These are phyloP conservation scores for Aphidius gifuensis DNA, from an alignment of 1,140 invertebrate genomes.

Conservation along the genomic window DNA sequence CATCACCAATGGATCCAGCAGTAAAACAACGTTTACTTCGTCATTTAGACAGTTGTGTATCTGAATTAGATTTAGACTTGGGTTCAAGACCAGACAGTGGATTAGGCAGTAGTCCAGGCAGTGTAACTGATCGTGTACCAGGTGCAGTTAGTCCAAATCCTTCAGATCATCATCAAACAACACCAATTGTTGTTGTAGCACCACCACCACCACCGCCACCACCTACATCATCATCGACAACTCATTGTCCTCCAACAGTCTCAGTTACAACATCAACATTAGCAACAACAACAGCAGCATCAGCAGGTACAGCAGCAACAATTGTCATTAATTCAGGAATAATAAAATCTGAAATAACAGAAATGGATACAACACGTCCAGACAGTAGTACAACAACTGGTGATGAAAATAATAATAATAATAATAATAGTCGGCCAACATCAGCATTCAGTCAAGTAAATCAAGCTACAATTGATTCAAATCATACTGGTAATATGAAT, in stretches of 20 bases:
- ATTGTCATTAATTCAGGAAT: slow-evolving; percentile 34
- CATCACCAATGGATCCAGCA: slow-evolving; percentile 64
- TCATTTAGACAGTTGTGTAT: slow-evolving; percentile 69
- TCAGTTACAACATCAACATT: not conserved
- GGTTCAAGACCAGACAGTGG: slow-evolving; percentile 55
- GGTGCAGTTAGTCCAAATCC: slow-evolving; percentile 45
- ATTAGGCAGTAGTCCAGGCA: slow-evolving; percentile 49
- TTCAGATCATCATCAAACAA: slow-evolving; percentile 33
- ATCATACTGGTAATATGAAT: slow-evolving; percentile 31
- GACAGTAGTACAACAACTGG: slow-evolving; percentile 51
- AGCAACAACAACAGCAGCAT: too few relatives aligned
- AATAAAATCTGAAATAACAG: slow-evolving; percentile 49
- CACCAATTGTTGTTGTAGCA: too few relatives aligned
- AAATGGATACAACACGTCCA: slow-evolving; percentile 43
- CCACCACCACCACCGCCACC: slow-evolving; percentile 5
- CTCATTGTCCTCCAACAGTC: slow-evolving; percentile 38
- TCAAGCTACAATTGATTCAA: slow-evolving; percentile 33
- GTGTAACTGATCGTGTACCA: slow-evolving; percentile 48
- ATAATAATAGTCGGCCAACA: slow-evolving; percentile 47
- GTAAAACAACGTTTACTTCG: slow-evolving; percentile 67
- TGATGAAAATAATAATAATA: slow-evolving; percentile 53
- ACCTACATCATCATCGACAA: slow-evolving; percentile 32
- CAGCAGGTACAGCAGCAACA: not conserved
- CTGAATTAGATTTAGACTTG: slow-evolving; percentile 67
- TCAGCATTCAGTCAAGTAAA: slow-evolving; percentile 49